Evolutionary conservation across 1,140 invertebrate species (phyloP).

Genomic region (Atta cephalotes): DNA sequence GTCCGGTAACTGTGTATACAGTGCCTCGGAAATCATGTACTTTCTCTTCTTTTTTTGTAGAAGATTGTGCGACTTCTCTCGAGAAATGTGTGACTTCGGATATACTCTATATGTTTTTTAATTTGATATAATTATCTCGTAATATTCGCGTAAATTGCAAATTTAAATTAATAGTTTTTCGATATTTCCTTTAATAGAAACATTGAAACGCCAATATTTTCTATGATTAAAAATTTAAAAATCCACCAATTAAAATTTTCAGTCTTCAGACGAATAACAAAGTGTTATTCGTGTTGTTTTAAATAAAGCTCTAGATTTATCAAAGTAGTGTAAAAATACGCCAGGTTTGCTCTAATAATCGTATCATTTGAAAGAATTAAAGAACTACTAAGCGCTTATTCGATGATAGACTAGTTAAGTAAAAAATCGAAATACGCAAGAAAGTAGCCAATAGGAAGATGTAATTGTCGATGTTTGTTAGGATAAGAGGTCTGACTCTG

Average conservation of each 20-base stretch:
- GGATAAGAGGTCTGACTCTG: too few species aligned
- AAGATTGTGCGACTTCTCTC: not conserved
- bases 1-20: slow-evolving; percentile 21
- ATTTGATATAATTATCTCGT: not conserved
- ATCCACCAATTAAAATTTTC: not conserved
- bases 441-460: too few species aligned
- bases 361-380: too few species aligned
- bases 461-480: too few species aligned
- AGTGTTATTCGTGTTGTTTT: not conserved
- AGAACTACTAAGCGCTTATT: too few species aligned
- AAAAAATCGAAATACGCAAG: too few species aligned
- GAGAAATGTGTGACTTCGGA: not conserved
- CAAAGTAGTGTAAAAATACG: too few species aligned
- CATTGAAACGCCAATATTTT: not conserved
- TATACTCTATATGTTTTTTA: not conserved
- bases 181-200: not conserved
- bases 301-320: not conserved
- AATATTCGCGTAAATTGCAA: not conserved
- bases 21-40: slow-evolving; percentile 40
- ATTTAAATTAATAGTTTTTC: not conserved
- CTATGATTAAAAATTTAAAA: not conserved
- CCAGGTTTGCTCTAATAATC: too few species aligned
- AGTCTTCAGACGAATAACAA: not conserved
- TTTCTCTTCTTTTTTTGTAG: slow-evolving; percentile 33
- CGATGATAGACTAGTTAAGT: too few species aligned